phyloP scores from a whole-genome alignment of 1,140 invertebrate genomes.

The Macrocentrus cingulum region DNA sequence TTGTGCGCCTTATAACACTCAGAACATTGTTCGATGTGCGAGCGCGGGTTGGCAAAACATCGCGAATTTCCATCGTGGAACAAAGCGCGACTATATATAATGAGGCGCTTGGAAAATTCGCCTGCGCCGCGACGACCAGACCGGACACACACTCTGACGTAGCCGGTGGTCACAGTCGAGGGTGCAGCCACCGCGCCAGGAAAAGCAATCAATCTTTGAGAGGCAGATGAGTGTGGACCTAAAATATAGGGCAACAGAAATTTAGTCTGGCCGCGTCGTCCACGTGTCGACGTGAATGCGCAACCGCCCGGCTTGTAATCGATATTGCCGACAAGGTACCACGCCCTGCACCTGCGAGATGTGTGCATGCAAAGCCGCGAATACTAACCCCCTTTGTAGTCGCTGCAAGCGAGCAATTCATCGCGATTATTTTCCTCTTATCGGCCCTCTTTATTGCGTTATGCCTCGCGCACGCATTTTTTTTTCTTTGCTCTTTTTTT shows the following conservation, averaged over 20 bases:
- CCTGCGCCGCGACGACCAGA: background rate
- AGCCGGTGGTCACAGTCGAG: background rate
- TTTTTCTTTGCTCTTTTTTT: too few species aligned
- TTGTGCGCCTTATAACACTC: too few species aligned
- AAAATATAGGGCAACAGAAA: slow-evolving; percentile 60
- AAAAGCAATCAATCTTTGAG: slow-evolving; percentile 59
- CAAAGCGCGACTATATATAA: too few species aligned
- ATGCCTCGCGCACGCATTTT: too few species aligned
- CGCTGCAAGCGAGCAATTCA: too few species aligned
- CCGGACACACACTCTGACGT: background rate
- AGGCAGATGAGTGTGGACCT: slow-evolving; percentile 57
- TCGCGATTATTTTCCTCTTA: too few species aligned
- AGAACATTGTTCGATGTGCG: background rate
- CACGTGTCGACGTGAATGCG: slow-evolving; percentile 58
- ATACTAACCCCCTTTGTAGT: background rate
- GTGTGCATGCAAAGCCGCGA: slow-evolving; percentile 49
- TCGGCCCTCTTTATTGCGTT: too few species aligned
- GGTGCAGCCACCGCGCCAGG: too few species aligned
- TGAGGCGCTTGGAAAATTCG: too few species aligned
- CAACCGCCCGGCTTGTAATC: slow-evolving; percentile 58
- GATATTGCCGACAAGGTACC: slow-evolving; percentile 60
- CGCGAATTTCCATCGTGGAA: too few species aligned
- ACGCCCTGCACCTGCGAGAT: slow-evolving; percentile 58
- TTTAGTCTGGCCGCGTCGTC: slow-evolving; percentile 52
- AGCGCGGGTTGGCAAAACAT: too few species aligned